Evolutionary conservation across 2,797 vertebrate genomes (phyloP), one percentile per base, ranked within the genome.

Genomic region (Mus caroli): DNA sequence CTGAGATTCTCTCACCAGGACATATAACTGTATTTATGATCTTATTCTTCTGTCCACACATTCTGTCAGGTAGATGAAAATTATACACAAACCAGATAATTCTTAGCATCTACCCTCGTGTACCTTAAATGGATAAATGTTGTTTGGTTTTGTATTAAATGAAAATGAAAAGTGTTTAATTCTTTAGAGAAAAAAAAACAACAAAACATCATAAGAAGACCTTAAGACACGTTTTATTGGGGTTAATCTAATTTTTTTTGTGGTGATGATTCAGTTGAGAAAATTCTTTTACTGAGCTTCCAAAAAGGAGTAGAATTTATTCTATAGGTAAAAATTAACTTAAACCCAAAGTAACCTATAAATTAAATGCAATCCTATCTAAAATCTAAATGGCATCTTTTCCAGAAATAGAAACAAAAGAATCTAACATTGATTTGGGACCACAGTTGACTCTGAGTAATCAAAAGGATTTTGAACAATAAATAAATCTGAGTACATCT

Each of bases 291-390:
- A 64, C 17, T 4, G 14, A 67, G 52, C 90, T 92, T 76, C 31
- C 88, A 71, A 10, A 77, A 88, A 93, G 54, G 11, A 89, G 43
- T 31, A 26, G 1, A 82, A 71, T 80, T 95, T 86, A 64, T 80
- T 84, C 37, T 90, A 37, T 13, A 92, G 95, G 73, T 60, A 93
- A 85, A 96, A 92, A 54, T 88, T 28, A 58, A 9, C 58, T 92
- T 84, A 64, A 77, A 69, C 2, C 26, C 46, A 58, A 58, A 50
- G 15, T 82, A 10, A 87, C 64, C 10, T 37, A 91, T 28, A 56
- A 64, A 67, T 76, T 69, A 6, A 83, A 28, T 82, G 8, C 6
- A 58, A 50, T 13, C 1, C 11, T 12, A 83, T n/a, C 67, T 96
- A 28, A 88, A 91, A 46, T 28, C 0, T 6, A 56, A 91, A 34